These are phyloP conservation scores for Scomber colias DNA, from an alignment of 2,113 vertebrate species.

Conservation along the genomic window DNA sequence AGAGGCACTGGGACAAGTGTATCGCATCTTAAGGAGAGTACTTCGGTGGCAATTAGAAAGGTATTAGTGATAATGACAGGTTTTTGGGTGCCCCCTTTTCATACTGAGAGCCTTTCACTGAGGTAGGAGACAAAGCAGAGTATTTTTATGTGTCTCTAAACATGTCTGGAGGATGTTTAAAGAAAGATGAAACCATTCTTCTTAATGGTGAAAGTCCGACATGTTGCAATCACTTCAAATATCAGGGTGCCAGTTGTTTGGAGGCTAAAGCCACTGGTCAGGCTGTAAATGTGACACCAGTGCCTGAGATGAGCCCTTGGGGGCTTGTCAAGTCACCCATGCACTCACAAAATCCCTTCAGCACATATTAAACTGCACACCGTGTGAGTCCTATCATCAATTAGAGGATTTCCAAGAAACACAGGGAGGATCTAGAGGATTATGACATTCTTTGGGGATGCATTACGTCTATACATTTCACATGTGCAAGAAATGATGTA, in stretches of 20 bases:
- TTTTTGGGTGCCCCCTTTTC: too few species aligned
- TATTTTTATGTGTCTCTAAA: too few species aligned
- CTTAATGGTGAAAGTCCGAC: neutral
- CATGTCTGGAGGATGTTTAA: neutral
- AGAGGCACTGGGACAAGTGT: too few species aligned
- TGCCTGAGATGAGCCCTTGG: neutral
- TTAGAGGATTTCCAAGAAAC: conserved; percentile 33
- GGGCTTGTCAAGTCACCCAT: neutral
- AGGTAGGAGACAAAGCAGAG: too few species aligned
- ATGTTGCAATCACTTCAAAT: neutral
- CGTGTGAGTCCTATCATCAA: neutral
- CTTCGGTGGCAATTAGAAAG: too few species aligned
- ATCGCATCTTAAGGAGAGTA: too few species aligned
- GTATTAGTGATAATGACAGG: too few species aligned
- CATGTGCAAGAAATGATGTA: conserved; percentile 13
- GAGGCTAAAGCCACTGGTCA: neutral
- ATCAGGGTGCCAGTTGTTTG: neutral
- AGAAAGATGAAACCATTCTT: neutral
- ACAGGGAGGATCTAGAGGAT: neutral
- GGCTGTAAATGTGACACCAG: neutral
- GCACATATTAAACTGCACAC: conserved; percentile 6
- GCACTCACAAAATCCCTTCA: conserved; percentile 3
- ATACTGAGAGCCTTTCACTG: too few species aligned
- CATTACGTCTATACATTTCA: conserved; percentile 22
- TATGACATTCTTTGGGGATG: neutral